Conservation (phyloP, 2,113 vertebrate genomes). For the Thunnus maccoyii region DNA sequence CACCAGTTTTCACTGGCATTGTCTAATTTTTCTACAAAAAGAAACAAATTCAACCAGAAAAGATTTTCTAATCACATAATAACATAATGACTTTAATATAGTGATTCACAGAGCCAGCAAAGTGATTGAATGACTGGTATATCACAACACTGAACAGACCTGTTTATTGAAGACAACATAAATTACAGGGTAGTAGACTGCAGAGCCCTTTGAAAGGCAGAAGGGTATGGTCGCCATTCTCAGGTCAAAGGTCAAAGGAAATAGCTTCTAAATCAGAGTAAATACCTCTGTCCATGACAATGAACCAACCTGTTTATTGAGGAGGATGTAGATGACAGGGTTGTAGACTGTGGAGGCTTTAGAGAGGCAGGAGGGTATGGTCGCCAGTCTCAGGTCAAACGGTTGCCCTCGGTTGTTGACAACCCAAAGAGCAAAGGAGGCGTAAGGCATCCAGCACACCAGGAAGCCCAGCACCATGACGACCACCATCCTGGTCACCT, state of each 20-base stretch:
- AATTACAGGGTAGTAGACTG: no score
- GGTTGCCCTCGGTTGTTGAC: slow-evolving; percentile 74
- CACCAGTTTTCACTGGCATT: no score
- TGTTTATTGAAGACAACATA: slow-evolving; percentile 53
- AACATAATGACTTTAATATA: no score
- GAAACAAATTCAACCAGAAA: no score
- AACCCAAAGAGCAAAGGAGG: slow-evolving; percentile 80
- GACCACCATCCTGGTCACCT: slow-evolving; percentile 86
- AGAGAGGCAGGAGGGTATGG: slow-evolving; percentile 79
- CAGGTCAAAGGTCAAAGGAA: no score
- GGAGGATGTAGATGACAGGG: slow-evolving; percentile 83
- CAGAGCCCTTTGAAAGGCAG: no score
- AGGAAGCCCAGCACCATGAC: slow-evolving; percentile 85
- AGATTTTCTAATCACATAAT: no score
- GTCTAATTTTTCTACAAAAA: no score
- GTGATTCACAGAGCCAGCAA: no score
- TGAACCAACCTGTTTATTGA: slow-evolving; percentile 83
- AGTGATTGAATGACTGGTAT: neutral
- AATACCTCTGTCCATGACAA: neutral
- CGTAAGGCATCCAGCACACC: slow-evolving; percentile 83
- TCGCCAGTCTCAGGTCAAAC: slow-evolving; percentile 79
- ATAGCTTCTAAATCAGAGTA: no score
- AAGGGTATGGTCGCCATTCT: no score
- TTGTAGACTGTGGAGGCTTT: slow-evolving; percentile 85
- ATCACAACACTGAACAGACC: slow-evolving; percentile 48